Base-by-base conservation (phyloP, 1,140 invertebrate genomes). In the Tetramorium alpestre region DNA sequence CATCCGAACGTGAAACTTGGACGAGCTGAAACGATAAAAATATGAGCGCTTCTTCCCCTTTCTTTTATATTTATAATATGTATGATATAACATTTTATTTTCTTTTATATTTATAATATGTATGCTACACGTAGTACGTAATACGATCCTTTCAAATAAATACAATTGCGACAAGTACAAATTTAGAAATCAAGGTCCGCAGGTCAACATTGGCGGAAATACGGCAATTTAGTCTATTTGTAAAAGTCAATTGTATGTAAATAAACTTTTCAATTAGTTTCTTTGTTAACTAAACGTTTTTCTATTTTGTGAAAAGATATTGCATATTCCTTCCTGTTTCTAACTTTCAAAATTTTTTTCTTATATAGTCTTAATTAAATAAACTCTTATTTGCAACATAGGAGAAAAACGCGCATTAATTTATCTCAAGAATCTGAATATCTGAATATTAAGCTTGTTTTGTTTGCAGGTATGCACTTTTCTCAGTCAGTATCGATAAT, bases 401-500 rank as follows among this genome's bases (percentile, higher is more conserved):
- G 7, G 3, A 51, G 18, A 54, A 22, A 25, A 67, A 51, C 0
- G n/a, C 41, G 13, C 3, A 54, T 69, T 41, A 13, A 18, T 25
- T 64, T 25, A 65, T 18, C 51, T 65, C 3, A 62, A 76, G 16
- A 0, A 22, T 22, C 22, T 22, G 22, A 22, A 22, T 22, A 22
- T 51, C 0, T 22, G 13, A 78, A 28, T 84, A 47, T 58, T 80
- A 47, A 69, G 5, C 6, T 64, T 22, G 10, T 92, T 94, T 94
- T 93, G 33, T 91, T 97, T 97, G 72, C 96, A 99, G 98, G 98
- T 91, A 99, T 99, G 98, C 98, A 99, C 96, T 99, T 99, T 96
- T 99, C 98, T 90, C 99, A 99, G 95, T 98, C 98, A 90, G 98
- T 99, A 91, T 98, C 98, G 86, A 99, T 99, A 92, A 98, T 99